Percentiles rank a stretch among this genome's conserved stretches.
phyloP scores from a whole-genome alignment of 2,797 vertebrate genomes.

The Triplophysa yarkandensis region DNA sequence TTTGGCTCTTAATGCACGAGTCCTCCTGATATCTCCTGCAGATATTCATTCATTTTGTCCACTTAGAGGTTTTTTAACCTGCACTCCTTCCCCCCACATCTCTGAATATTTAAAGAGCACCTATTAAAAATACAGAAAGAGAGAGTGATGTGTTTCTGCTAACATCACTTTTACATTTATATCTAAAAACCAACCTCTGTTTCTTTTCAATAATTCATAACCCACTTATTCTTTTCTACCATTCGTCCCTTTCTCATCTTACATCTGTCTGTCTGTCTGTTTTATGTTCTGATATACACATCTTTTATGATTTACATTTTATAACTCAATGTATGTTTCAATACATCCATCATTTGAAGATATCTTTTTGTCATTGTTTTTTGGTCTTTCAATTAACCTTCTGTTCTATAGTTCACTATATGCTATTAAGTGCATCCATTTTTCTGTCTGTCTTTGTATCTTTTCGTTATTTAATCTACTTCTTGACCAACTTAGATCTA shows the following conservation, averaged over 20 bases:
- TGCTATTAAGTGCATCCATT: no score
- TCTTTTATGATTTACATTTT: no score
- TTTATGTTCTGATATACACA: background rate
- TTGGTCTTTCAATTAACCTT: no score
- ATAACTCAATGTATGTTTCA: no score
- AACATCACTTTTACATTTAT: slow-evolving; percentile 77
- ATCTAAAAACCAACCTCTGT: slow-evolving; percentile 74
- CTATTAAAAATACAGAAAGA: slow-evolving; percentile 76
- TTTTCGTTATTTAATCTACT: no score
- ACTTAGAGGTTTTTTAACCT: slow-evolving; percentile 72
- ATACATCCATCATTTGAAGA: no score
- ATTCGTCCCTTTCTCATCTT: slow-evolving; percentile 54
- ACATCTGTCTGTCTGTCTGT: slow-evolving; percentile 17
- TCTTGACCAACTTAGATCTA: no score
- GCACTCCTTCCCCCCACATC: slow-evolving; percentile 45
- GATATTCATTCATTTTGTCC: slow-evolving; percentile 77
- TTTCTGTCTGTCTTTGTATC: no score
- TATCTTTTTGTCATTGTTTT: no score
- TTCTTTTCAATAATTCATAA: slow-evolving; percentile 76
- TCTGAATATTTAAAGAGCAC: slow-evolving; percentile 79
- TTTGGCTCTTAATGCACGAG: slow-evolving; percentile 69
- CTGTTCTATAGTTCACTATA: no score
- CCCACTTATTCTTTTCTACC: slow-evolving; percentile 56
- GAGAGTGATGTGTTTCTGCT: slow-evolving; percentile 58
- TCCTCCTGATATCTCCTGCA: slow-evolving; percentile 73